Base-by-base conservation (phyloP, 2,888 invertebrate genomes). In the Eristalinus sepulchralis region DNA sequence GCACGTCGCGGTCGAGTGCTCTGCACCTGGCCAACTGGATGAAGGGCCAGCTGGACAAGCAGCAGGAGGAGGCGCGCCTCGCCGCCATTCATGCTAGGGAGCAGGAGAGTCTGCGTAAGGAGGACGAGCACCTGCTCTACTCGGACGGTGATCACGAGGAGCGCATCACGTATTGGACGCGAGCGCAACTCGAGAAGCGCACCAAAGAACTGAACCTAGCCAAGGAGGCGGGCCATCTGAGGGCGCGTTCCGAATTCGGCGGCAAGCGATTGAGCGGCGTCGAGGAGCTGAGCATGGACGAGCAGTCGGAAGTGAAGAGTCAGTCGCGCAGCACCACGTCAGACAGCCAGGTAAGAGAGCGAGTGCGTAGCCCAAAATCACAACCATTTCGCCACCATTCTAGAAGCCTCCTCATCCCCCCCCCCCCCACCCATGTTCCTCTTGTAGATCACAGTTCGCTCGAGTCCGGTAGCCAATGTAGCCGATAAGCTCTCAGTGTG, bases 1-100 rank as follows among this genome's bases (percentile, higher is more conserved):
- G 94, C 66, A 93, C 94, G 53, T 95, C 95, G 89, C 95, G 95
- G 91, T 96, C 96, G 17, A 96, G 95, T 76, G 96, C 96, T 0
- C 91, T 96, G 66, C 96, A 96, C 89, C 93, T 96, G 88, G 96
- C 96, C 88, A 95, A 96, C 89, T 96, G 96, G 96, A 96, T 96
- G 95, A 96, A 96, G 80, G 95, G 96, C 4, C 94, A 96, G 83
- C 94, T 96, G 67, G 95, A 95, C 88, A 93, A 94, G 60, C 94
- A 94, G 64, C 94, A 94, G 88, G 91, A 92, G 67, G 91, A 92
- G 88, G 93, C 91, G 0, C 90, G 91, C 1, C 81, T 92, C 75
- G 90, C 91, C 20, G 91, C 91, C 3, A 90, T 89, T 0, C 89
- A 90, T 68, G 89, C 91, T 0, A 89, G 90, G 33, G 91, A 27